These are phyloP conservation scores for Lepidochrysops patricia DNA, from an alignment of 2,888 invertebrate species.

Conservation along the genomic window DNA sequence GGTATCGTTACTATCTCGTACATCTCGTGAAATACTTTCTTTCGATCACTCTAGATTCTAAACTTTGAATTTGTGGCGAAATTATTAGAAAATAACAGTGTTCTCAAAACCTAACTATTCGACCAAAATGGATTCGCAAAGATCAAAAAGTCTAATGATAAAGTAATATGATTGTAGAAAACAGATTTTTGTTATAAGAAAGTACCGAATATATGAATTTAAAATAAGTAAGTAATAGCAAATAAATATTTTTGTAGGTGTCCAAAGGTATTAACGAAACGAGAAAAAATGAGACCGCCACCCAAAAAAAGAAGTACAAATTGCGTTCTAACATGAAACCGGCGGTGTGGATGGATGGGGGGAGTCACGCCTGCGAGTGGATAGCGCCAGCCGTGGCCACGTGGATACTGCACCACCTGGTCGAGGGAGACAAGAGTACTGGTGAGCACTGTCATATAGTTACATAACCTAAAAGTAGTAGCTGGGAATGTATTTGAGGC, in stretches of 20 bases:
- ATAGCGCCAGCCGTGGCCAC: slow-evolving; percentile 85
- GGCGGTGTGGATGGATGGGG: slow-evolving; percentile 88
- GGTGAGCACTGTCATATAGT: slow-evolving; percentile 36
- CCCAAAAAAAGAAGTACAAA: slow-evolving; percentile 60
- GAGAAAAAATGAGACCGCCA: slow-evolving; percentile 26
- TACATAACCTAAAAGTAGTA: too few relatives aligned
- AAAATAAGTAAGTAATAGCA: too few relatives aligned
- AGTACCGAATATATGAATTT: too few relatives aligned
- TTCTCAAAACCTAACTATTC: not conserved
- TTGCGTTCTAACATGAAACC: slow-evolving; percentile 74
- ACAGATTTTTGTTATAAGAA: too few relatives aligned
- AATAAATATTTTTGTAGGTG: slow-evolving; percentile 33
- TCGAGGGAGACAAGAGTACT: slow-evolving; percentile 75
- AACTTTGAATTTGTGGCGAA: not conserved
- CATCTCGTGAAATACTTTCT: not conserved
- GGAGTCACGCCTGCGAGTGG: slow-evolving; percentile 85
- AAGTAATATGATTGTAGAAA: too few relatives aligned
- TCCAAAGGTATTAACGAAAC: slow-evolving; percentile 31
- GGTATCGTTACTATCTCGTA: not conserved
- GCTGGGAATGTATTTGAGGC: too few relatives aligned
- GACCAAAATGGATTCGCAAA: not conserved
- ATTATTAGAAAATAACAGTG: not conserved
- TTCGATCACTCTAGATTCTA: not conserved
- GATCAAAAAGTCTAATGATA: too few relatives aligned
- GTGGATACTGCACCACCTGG: slow-evolving; percentile 80